phyloP scores from a whole-genome alignment of 2,113 vertebrate genomes.

The Triplophysa dalaica region DNA sequence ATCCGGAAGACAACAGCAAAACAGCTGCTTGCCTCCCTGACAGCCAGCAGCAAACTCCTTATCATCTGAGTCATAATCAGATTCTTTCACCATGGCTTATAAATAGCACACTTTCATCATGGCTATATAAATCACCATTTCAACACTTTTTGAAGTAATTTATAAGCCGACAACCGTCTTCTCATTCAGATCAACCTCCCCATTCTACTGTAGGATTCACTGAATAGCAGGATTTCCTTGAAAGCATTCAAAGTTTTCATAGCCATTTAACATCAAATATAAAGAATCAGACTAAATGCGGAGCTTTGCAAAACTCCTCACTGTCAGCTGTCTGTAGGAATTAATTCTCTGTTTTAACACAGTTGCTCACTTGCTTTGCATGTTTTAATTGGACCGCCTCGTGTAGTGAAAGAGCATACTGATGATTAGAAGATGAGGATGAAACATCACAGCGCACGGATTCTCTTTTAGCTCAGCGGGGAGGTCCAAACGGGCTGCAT shows the following conservation, averaged over 20 bases:
- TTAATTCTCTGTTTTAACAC: constrained; percentile 8
- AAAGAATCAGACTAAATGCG: neutral
- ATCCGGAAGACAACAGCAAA: constrained; percentile 19
- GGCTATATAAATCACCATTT: constrained; percentile 33
- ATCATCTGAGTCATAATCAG: constrained; percentile 44
- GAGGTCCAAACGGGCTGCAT: constrained; percentile 12
- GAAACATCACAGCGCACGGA: constrained; percentile 40
- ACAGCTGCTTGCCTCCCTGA: neutral
- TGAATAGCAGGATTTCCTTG: constrained; percentile 3
- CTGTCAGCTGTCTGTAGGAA: neutral
- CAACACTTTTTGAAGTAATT: constrained; percentile 17
- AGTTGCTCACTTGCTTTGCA: neutral
- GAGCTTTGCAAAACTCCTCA: neutral
- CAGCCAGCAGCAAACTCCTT: constrained; percentile 41
- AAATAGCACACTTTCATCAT: constrained; percentile 35
- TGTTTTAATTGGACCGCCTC: constrained; percentile 3
- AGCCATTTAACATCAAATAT: neutral
- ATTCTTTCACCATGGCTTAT: constrained; percentile 9
- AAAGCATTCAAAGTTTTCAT: neutral
- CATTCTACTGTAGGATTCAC: neutral
- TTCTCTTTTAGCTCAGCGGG: constrained; percentile 7
- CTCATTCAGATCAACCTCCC: neutral
- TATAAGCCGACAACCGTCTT: neutral
- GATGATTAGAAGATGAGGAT: constrained; percentile 48
- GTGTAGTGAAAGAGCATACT: constrained; percentile 4